These are phyloP conservation scores for Proterorhinus semilunaris DNA, from an alignment of 2,113 vertebrate species.

Conservation along the genomic window DNA sequence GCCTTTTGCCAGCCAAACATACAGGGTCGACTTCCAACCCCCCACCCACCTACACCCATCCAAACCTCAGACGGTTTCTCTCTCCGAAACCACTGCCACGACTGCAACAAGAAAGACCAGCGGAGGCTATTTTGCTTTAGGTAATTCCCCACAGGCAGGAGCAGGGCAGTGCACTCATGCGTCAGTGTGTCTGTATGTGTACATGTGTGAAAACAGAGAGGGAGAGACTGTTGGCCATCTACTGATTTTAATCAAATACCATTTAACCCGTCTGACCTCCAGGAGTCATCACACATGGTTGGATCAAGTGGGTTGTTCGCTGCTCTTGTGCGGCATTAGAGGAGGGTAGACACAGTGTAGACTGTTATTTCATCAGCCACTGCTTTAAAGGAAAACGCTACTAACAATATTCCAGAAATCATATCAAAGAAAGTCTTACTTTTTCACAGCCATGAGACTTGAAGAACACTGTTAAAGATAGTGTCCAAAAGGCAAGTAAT, in stretches of 20 bases:
- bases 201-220: conserved; percentile 46
- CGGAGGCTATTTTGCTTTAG: conserved; percentile 66
- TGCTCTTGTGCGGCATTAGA: conserved; percentile 63
- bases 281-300: conserved; percentile 75
- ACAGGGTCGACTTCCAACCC: conserved; percentile 61
- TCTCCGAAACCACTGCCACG: conserved; percentile 45
- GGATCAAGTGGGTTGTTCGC: conserved; percentile 67
- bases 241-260: conserved; percentile 84
- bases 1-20: conserved; percentile 77
- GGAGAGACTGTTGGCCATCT: conserved; percentile 73
- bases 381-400: conserved; percentile 48
- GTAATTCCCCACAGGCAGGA: conserved; percentile 70
- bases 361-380: conserved; percentile 57
- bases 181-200: conserved; percentile 28
- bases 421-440: conserved; percentile 42
- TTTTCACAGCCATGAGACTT: conserved; percentile 12
- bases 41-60: not conserved
- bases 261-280: conserved; percentile 81
- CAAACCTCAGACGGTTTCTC: conserved; percentile 29
- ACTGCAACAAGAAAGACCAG: conserved; percentile 56
- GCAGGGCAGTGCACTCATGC: conserved; percentile 54
- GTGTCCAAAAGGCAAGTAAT: not conserved
- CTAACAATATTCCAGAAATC: conserved; percentile 24
- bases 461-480: not conserved
- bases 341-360: conserved; percentile 32